These are phyloP conservation scores for Apteryx mantelli DNA, from an alignment of 2,113 vertebrate species.

Conservation along the genomic window DNA sequence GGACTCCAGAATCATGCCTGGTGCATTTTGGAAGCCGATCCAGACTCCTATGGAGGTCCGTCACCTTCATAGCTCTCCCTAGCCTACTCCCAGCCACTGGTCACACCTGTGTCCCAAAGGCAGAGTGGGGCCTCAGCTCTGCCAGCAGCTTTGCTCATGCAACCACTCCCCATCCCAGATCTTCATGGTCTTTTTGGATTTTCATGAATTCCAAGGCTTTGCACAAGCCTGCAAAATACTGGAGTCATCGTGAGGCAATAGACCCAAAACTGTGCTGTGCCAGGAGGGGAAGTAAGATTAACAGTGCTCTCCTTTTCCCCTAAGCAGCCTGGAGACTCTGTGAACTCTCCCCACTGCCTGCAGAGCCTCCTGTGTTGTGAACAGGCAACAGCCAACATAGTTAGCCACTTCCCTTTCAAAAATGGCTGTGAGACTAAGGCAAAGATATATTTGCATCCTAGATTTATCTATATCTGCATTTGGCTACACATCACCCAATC, in stretches of 20 bases:
- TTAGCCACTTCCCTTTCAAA: background rate
- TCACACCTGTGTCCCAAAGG: background rate
- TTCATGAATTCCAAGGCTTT: background rate
- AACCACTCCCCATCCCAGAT: background rate
- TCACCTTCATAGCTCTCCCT: background rate
- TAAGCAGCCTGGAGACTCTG: background rate
- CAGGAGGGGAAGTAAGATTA: background rate
- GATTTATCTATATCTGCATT: background rate
- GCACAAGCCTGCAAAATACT: background rate
- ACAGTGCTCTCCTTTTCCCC: background rate
- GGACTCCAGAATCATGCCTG: background rate
- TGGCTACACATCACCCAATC: background rate
- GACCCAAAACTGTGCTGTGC: background rate
- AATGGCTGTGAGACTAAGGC: background rate
- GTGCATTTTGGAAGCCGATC: background rate
- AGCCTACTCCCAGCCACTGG: background rate
- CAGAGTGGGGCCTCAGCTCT: background rate
- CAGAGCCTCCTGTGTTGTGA: background rate
- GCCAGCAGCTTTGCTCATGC: background rate
- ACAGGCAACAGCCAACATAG: background rate
- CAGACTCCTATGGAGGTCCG: background rate
- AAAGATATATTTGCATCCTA: background rate
- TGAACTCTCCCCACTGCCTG: background rate
- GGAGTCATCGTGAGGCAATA: background rate
- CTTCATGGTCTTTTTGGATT: background rate